Evolutionary conservation across 92 coral and sea anemone genomes (phyloP).

Genomic region (Phenganax stokvisi): DNA sequence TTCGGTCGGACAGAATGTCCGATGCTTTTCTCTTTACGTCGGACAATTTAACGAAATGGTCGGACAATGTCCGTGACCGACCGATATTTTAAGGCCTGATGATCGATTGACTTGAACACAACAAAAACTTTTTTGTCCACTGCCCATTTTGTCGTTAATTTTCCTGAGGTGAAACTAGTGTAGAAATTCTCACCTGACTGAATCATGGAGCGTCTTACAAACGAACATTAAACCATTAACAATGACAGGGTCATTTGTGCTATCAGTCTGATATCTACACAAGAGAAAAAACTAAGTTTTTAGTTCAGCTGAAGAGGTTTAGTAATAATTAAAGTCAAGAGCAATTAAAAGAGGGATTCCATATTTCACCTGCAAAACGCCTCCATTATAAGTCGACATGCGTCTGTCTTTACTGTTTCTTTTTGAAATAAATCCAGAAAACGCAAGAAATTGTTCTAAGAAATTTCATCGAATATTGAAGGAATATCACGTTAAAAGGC

Average conservation of each 20-base stretch:
- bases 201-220: conserved; percentile 92
- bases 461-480: not conserved
- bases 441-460: conserved; percentile 92
- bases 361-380: conserved; percentile 72
- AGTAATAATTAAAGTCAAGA: not conserved
- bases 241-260: conserved; percentile 83
- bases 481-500: too few relatives aligned
- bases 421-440: conserved; percentile 98
- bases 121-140: not conserved
- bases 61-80: too few relatives aligned
- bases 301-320: not conserved
- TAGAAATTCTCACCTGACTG: conserved; percentile 72
- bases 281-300: not conserved
- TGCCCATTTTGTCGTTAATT: not conserved
- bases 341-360: not conserved
- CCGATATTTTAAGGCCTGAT: too few relatives aligned
- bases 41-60: too few relatives aligned
- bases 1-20: too few relatives aligned
- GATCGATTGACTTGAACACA: not conserved
- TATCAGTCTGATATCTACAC: conserved; percentile 72
- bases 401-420: conserved; percentile 83
- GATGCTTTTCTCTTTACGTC: too few relatives aligned
- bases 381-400: conserved; percentile 84
- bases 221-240: conserved; percentile 90
- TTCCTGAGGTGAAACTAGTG: not conserved